Conservation (phyloP, 2,797 vertebrate species). For the Tadarida brasiliensis region DNA sequence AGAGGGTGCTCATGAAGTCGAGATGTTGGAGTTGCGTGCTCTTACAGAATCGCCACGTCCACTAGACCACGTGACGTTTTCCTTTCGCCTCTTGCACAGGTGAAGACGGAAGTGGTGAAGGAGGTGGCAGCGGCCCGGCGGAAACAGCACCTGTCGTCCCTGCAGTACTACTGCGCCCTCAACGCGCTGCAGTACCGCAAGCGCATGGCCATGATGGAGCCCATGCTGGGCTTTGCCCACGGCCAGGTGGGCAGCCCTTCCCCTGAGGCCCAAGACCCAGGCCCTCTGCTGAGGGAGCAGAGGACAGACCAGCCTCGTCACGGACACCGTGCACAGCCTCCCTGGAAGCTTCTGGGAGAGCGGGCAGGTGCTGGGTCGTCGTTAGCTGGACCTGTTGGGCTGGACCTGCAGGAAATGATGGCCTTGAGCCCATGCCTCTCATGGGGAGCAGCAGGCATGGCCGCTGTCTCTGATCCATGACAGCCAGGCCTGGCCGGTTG, state of each 20-base stretch:
- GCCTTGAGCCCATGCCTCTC: background rate
- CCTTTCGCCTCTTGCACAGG: constrained; percentile 84
- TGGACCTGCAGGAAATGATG: background rate
- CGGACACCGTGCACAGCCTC: background rate
- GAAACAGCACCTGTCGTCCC: constrained; percentile 97
- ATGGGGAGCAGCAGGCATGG: background rate
- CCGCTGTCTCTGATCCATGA: background rate
- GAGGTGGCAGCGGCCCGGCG: constrained; percentile 96
- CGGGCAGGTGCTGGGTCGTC: background rate
- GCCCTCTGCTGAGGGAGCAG: background rate
- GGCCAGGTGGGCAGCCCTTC: constrained; percentile 92
- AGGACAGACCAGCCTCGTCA: background rate
- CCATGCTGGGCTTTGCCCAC: constrained; percentile 96
- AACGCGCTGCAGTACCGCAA: constrained; percentile 98
- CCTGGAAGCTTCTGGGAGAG: background rate
- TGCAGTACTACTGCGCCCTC: constrained; percentile 98
- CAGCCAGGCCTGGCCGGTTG: background rate
- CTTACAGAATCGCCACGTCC: fast-evolving
- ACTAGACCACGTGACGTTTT: background rate
- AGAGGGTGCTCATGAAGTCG: background rate
- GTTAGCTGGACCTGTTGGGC: background rate
- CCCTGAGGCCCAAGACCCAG: background rate
- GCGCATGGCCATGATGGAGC: constrained; percentile 96
- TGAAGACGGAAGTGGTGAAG: constrained; percentile 93
- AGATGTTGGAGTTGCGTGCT: background rate